Evolutionary conservation across 2,113 vertebrate genomes (phyloP), one percentile per base, ranked within the genome.

Genomic region (Trogon surrucura): DNA sequence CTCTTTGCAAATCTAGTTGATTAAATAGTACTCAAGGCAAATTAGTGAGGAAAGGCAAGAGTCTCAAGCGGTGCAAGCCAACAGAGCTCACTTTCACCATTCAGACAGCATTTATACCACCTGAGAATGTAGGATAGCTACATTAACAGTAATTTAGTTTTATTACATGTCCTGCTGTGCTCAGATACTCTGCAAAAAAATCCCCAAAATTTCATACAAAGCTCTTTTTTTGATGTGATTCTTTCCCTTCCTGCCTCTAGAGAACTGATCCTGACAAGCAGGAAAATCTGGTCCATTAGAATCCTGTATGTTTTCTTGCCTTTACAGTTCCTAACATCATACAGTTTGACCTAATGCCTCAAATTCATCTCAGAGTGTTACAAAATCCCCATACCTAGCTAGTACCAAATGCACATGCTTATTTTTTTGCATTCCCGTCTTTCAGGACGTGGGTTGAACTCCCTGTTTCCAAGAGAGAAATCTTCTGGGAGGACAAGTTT

Each of bases 1-100:
- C 44, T 86, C 69, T 54, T 91, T 61, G 56, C 62, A 95, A 81
- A 64, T 53, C n/a, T 72, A 61, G 47, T 53, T 64, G 71, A 90
- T 56, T 38, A 93, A 93, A 88, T 32, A 95, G 30, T 75, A 80
- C 22, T 81, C 66, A 81, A 92, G n/a, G 48, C 70, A 89, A 81
- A 93, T 60, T 47, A 85, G 34, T 30, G 50, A 85, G 54, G 81
- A 88, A 66, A 88, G n/a, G 34, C 70, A 79, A 80, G 47, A 60
- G 32, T 30, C 29, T 82, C 0, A 0, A 75, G n/a, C 30, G n/a
- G 45, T 77, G 10, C 32, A 85, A 88, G 50, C 23, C 78, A 94
- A 70, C 32, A 71, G 80, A 87, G 44, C 38, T 91, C 64, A 86
- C 32, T 89, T 93, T 61, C 58, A 75, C 53, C 18, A 60, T 38